Base-by-base conservation (phyloP, 2,797 vertebrate species). In the Lagodon rhomboides region DNA sequence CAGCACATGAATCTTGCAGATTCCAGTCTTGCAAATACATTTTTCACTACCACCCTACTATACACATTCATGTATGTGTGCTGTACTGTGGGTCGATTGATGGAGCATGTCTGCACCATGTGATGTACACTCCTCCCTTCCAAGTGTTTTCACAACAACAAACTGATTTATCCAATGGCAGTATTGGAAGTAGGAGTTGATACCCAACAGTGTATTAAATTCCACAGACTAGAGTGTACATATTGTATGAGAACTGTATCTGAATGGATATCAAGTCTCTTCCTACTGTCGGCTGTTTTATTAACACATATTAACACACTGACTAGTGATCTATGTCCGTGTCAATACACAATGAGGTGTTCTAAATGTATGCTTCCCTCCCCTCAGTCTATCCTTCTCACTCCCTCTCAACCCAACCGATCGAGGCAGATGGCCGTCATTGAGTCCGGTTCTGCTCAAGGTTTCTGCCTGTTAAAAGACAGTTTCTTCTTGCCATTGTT, bases 161-260 rank as follows among this genome's bases (percentile, higher is more conserved):
- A n/a, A 23, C 44, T 58, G 18, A 77, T 53, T 25, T 23, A 58
- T 70, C 13, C 61, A 54, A 6, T 55, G n/a, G 12, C 3, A 4
- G 5, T 23, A 16, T 7, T 23, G 15, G 12, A 47, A 54, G 38
- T 13, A 18, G 12, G 54, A 70, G 20, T 51, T 5, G 12, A 66
- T 60, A 65, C 43, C 30, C 49, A 62, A 60, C 66, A 67, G 50
- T 25, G 25, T 27, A 67, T 70, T 65, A 51, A 65, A 69, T 27
- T 55, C 23, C 58, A 44, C 63, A 67, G 10, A 20, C 16, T 43
- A 20, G 23, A 67, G 68, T 44, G 51, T 43, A 38, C 20, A 41
- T 54, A 60, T 54, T 38, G 23, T 34, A 51, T 15, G 4, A 13
- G 17, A 20, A 13, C 16, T 5, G 16, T 12, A 38, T 64, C 53